phyloP scores from a whole-genome alignment of 2,113 vertebrate species.

The Ceyx cyanopectus region DNA sequence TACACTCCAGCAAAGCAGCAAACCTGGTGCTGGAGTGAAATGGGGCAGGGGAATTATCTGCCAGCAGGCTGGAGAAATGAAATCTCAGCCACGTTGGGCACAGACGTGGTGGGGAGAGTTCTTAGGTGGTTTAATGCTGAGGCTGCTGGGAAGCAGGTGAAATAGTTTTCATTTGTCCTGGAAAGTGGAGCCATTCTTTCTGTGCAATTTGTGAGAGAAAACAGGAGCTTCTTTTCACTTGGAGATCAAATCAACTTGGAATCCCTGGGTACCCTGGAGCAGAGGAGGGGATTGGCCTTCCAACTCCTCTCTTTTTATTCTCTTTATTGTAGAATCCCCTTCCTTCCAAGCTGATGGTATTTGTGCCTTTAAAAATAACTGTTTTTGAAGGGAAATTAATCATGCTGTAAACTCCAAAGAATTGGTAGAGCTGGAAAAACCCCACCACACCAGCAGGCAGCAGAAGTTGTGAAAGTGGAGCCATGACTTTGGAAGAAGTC shows the following conservation, averaged over 20 bases:
- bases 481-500: not conserved
- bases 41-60: not conserved
- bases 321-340: not conserved
- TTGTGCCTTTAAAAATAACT: not conserved
- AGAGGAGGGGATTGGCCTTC: not conserved
- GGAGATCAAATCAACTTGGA: not conserved
- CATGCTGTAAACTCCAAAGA: not conserved
- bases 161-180: not conserved
- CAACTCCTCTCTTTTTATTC: not conserved
- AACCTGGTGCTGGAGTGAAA: not conserved
- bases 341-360: not conserved
- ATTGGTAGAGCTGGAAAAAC: not conserved
- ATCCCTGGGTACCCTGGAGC: not conserved
- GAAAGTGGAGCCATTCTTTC: not conserved
- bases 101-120: not conserved
- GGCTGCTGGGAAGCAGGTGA: not conserved
- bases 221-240: not conserved
- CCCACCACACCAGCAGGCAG: not conserved
- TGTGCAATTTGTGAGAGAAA: not conserved
- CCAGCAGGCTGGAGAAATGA: not conserved
- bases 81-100: not conserved
- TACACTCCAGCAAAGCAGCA: not conserved
- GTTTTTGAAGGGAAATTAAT: not conserved
- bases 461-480: not conserved
- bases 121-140: not conserved